These are phyloP conservation scores for Pycnonotus jocosus DNA, from an alignment of 2,113 vertebrate genomes.

Conservation along the genomic window DNA sequence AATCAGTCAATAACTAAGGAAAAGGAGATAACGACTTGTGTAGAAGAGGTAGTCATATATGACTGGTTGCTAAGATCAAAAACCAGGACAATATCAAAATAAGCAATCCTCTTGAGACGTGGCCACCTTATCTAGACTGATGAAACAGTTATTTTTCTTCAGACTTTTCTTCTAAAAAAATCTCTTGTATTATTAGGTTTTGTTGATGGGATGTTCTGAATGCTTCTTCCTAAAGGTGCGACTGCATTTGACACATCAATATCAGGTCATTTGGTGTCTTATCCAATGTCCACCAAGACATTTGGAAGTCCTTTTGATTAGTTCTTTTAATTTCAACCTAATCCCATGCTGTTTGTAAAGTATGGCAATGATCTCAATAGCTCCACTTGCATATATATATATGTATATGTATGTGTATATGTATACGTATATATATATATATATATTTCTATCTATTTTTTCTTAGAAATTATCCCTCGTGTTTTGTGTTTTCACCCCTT, in stretches of 20 bases:
- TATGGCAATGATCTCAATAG: conserved; percentile 54
- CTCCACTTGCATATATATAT: not conserved
- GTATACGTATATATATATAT: accelerated
- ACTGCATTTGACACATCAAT: conserved; percentile 37
- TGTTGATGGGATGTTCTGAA: conserved; percentile 49
- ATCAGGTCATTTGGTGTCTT: conserved; percentile 41
- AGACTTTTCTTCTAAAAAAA: conserved; percentile 17
- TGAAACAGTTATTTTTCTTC: not conserved
- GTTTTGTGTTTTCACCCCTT: conserved; percentile 27
- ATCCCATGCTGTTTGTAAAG: conserved; percentile 55
- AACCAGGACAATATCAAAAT: not conserved
- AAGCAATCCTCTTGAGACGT: not conserved
- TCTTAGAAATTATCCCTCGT: conserved; percentile 10
- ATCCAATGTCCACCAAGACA: conserved; percentile 44
- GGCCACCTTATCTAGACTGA: not conserved
- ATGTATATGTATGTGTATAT: not conserved
- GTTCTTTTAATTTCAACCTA: conserved; percentile 48
- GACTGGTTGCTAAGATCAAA: not conserved
- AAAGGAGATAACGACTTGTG: not conserved
- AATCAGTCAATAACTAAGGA: not conserved
- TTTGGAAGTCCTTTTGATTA: conserved; percentile 46
- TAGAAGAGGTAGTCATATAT: not conserved
- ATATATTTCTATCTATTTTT: not conserved
- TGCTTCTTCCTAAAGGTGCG: conserved; percentile 28
- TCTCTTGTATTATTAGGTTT: conserved; percentile 41